These are phyloP conservation scores for Thaleichthys pacificus DNA, from an alignment of 2,797 vertebrate genomes.

Conservation along the genomic window DNA sequence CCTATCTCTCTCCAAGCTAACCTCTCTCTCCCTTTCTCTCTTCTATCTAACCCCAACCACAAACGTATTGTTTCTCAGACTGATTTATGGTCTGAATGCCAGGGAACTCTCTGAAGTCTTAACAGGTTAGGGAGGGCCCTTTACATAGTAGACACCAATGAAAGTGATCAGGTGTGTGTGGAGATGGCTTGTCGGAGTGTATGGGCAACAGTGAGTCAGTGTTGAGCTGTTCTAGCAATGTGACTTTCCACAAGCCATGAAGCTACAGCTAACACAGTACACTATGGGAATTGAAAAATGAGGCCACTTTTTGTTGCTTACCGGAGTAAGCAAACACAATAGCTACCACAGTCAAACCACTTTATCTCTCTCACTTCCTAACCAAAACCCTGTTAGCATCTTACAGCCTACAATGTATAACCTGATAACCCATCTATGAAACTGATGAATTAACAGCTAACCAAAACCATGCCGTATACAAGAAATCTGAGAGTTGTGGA, in stretches of 20 bases:
- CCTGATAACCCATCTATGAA: not conserved
- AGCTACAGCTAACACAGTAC: not conserved
- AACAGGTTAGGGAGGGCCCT: not conserved
- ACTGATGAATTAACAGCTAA: not conserved
- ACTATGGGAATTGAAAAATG: not conserved
- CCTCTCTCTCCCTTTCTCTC: not conserved
- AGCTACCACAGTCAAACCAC: not conserved
- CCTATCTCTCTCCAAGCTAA: not conserved
- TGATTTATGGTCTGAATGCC: not conserved
- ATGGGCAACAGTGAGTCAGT: not conserved
- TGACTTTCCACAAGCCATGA: not conserved
- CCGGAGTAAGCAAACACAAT: not conserved
- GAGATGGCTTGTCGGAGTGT: not conserved
- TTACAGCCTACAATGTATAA: not conserved
- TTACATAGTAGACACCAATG: not conserved
- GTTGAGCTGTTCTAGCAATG: not conserved
- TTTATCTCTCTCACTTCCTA: not conserved
- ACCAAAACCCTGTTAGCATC: not conserved
- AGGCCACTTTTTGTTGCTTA: not conserved
- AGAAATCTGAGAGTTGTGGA: slow-evolving; percentile 45
- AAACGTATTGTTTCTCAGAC: not conserved
- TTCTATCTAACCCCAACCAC: not conserved
- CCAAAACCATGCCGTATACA: not conserved
- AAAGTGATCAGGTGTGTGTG: slow-evolving; percentile 15
- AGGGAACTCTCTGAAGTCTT: slow-evolving; percentile 8